Base-by-base conservation (phyloP, 1,140 invertebrate genomes). In the Atta cephalotes region DNA sequence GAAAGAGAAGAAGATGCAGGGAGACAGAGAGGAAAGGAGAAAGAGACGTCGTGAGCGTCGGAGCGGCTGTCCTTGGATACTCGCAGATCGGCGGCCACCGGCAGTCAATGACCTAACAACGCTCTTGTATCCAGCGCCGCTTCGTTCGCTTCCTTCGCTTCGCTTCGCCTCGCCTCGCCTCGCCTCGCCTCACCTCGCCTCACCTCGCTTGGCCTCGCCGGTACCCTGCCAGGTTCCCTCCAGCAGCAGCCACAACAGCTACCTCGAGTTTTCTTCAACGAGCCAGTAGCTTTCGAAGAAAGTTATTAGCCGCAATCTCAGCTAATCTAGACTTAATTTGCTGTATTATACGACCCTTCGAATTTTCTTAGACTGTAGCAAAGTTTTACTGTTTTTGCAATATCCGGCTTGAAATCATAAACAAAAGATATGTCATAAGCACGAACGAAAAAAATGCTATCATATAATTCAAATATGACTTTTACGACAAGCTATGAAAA, bases 11-110 rank as follows among this genome's bases (percentile, higher is more conserved):
- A 72, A n/a, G 35, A 79, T n/a, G 7, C 1, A 58, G n/a, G 70
- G 31, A 78, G 74, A 60, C 10, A 60, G 62, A 80, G 21, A 74
- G 28, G 66, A n/a, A 28, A 79, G 76, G 31, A 78, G 45, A 77
- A 70, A 89, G 77, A 88, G 86, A 84, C 70, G 70, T 76, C 70
- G 70, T 25, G 86, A 87, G 90, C 86, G 86, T 88, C 90, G 87
- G 92, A 93, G 92, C 92, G 92, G 94, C 90, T 94, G 94, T 94
- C 93, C 94, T 94, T 94, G 94, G 93, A 94, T 91, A 88, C 93
- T 94, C 94, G 93, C 93, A 92, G 93, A 94, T 93, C 93, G 93
- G 87, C 93, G 93, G 92, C 91, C 93, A 94, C 92, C 89, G 91
- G 88, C 94, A 94, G 94, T 94, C 94, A 94, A 94, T 94, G 94